Percentiles rank a stretch among this genome's conserved stretches.
Evolutionary conservation across 2,113 vertebrate species (phyloP).

Genomic region (Antechinus flavipes): DNA sequence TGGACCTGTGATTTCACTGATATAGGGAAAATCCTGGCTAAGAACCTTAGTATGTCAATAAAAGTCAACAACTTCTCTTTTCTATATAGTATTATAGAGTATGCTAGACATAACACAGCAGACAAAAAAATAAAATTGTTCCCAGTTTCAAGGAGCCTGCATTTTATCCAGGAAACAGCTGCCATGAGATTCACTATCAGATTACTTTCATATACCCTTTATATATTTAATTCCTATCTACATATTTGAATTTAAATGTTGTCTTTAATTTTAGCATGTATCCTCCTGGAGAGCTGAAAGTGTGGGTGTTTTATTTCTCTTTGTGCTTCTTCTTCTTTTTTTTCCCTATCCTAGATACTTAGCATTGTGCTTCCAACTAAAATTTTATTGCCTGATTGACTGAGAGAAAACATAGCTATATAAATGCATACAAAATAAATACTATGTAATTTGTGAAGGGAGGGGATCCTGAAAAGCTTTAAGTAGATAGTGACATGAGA

Average conservation of each 20-base stretch:
- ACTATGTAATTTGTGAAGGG: neutral
- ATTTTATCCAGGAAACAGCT: neutral
- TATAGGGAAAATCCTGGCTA: neutral
- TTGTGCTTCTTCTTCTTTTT: neutral
- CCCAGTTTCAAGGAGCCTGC: neutral
- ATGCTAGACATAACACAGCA: neutral
- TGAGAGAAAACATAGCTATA: neutral
- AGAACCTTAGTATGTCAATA: neutral
- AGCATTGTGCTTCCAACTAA: neutral
- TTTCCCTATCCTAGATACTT: neutral
- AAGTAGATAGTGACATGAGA: neutral
- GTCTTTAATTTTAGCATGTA: neutral
- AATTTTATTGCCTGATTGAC: neutral
- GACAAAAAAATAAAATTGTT: neutral
- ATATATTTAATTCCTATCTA: neutral
- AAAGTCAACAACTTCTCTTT: neutral
- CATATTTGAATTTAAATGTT: neutral
- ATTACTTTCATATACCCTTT: neutral
- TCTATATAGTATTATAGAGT: neutral
- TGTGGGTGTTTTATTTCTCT: neutral
- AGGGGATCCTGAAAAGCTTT: neutral
- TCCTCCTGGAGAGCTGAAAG: neutral
- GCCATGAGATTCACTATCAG: neutral
- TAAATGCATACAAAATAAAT: neutral
- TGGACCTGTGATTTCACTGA: neutral